These are phyloP conservation scores for Leucania comma DNA, from an alignment of 2,888 invertebrate species.

Conservation along the genomic window DNA sequence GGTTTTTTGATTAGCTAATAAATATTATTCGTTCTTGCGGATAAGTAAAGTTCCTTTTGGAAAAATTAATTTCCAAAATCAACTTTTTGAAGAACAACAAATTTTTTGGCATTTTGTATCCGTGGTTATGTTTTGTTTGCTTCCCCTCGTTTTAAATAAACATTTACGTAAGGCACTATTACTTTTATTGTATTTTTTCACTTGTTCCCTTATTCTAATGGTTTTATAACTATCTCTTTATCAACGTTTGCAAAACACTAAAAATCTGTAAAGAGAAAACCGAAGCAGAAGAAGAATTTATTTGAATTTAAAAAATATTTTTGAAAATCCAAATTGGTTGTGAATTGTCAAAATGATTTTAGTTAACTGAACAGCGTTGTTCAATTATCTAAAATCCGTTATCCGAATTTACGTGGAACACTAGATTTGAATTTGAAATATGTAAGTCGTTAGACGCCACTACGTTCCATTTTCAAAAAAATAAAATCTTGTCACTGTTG, in stretches of 20 bases:
- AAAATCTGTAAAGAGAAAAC: conserved; percentile 88
- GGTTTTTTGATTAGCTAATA: conserved; percentile 81
- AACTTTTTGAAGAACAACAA: conserved; percentile 88
- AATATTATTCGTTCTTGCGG: conserved; percentile 85
- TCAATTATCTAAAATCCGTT: conserved; percentile 84
- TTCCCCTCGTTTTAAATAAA: conserved; percentile 80
- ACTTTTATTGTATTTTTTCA: conserved; percentile 78
- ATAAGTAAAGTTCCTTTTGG: conserved; percentile 87
- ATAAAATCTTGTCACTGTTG: conserved; percentile 75
- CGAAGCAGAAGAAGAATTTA: conserved; percentile 84
- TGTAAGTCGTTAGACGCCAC: conserved; percentile 71
- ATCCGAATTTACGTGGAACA: conserved; percentile 76
- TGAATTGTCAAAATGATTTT: conserved; percentile 73
- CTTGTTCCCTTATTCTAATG: conserved; percentile 84
- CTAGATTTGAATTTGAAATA: conserved; percentile 72
- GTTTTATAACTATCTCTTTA: conserved; percentile 65
- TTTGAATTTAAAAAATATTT: conserved; percentile 68
- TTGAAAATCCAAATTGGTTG: conserved; percentile 70
- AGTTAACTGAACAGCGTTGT: conserved; percentile 78
- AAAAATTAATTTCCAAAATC: conserved; percentile 88
- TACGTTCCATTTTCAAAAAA: conserved; percentile 76
- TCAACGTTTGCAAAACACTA: conserved; percentile 69
- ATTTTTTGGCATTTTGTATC: conserved; percentile 90
- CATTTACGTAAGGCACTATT: conserved; percentile 87
- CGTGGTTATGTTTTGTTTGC: conserved; percentile 79